Conservation (phyloP, 2,888 invertebrate species). For the Drosophila neutralis region DNA sequence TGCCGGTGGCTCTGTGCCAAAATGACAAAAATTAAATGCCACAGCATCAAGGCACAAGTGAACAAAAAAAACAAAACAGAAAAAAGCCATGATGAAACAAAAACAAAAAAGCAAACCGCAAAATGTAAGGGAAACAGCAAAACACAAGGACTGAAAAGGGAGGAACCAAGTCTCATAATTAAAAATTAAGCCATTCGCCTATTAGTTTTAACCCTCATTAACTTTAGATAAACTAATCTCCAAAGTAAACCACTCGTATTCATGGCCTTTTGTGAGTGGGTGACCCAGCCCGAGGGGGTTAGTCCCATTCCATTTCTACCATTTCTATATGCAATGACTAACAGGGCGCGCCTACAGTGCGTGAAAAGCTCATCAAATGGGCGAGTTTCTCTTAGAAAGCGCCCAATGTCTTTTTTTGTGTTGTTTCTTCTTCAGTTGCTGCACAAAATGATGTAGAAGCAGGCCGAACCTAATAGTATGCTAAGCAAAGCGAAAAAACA, state of each 20-base stretch:
- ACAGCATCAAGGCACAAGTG: constrained; percentile 52
- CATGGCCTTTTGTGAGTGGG: constrained; percentile 56
- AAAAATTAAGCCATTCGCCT: constrained; percentile 81
- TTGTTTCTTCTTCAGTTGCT: constrained; percentile 19
- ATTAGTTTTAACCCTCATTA: constrained; percentile 81
- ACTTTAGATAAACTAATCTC: constrained; percentile 81
- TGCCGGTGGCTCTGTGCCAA: constrained; percentile 65
- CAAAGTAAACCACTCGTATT: constrained; percentile 80
- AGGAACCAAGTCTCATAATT: constrained; percentile 77
- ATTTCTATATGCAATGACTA: constrained; percentile 20
- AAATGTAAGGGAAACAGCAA: constrained; percentile 56
- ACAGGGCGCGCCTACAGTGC: constrained; percentile 73
- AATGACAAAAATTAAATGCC: constrained; percentile 70
- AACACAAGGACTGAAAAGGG: constrained; percentile 30
- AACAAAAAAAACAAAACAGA: constrained; percentile 3
- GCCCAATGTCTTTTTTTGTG: constrained; percentile 43
- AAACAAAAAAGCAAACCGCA: constrained; percentile 22
- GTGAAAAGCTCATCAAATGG: constrained; percentile 79
- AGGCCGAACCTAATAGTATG: constrained; percentile 72
- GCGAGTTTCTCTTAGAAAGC: constrained; percentile 44
- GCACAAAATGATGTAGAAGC: constrained; percentile 77
- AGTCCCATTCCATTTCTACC: not conserved
- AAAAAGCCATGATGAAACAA: constrained; percentile 13
- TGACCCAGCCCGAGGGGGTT: constrained; percentile 67
- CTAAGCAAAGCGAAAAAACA: constrained; percentile 35